Evolutionary conservation across 2,888 invertebrate genomes (phyloP).

Genomic region (Trilocha varians): DNA sequence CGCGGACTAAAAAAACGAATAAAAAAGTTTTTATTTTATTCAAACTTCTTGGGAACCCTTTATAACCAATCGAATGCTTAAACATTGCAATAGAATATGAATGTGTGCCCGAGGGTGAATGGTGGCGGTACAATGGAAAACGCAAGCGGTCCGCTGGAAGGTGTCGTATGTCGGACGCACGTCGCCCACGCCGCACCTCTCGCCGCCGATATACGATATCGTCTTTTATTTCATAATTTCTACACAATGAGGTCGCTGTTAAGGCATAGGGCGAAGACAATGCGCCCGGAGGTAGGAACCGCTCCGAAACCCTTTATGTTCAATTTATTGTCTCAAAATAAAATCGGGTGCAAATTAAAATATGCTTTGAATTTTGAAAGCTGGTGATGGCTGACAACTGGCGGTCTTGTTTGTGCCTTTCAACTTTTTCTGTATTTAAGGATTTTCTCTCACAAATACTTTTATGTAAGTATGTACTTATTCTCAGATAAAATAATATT

Average conservation of each 20-base stretch:
- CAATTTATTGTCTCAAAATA: slow-evolving; percentile 69
- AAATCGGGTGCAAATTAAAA: slow-evolving; percentile 73
- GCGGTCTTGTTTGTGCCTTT: slow-evolving; percentile 3
- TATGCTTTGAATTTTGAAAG: slow-evolving; percentile 50
- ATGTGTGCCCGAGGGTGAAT: slow-evolving; percentile 46
- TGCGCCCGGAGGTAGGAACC: slow-evolving; percentile 68
- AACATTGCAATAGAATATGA: slow-evolving; percentile 68
- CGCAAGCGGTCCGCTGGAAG: slow-evolving; percentile 24
- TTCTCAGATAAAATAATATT: too few relatives aligned
- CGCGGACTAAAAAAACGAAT: slow-evolving; percentile 53
- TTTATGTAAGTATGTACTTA: too few relatives aligned
- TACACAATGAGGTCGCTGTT: slow-evolving; percentile 57
- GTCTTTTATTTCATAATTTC: slow-evolving; percentile 69
- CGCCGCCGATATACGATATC: slow-evolving; percentile 65
- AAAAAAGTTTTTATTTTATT: slow-evolving; percentile 52
- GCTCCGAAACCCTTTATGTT: slow-evolving; percentile 69
- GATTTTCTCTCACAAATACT: too few relatives aligned
- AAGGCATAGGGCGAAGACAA: slow-evolving; percentile 71
- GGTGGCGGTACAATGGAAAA: slow-evolving; percentile 20
- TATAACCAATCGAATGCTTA: slow-evolving; percentile 69
- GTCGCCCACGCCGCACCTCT: slow-evolving; percentile 36
- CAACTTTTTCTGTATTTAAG: too few relatives aligned
- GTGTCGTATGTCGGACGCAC: slow-evolving; percentile 49
- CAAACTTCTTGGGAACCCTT: slow-evolving; percentile 67
- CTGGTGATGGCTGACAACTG: background rate